A percentile compares a stretch with the other conserved stretches of the same genome.
Conservation (phyloP, 2,888 invertebrate genomes). For the Spilarctia lutea region DNA sequence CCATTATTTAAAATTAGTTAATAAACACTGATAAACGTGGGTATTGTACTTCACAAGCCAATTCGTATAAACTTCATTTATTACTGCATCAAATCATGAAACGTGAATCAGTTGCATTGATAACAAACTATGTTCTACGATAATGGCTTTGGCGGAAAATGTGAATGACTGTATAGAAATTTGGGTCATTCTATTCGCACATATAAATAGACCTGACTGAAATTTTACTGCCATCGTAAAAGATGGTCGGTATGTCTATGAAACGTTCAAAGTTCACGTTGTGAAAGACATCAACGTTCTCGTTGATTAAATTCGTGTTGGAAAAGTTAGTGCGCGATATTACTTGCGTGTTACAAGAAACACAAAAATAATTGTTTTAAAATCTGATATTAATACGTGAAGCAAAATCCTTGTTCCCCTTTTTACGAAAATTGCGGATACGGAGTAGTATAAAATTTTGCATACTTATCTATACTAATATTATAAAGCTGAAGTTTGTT, state of each 20-base stretch:
- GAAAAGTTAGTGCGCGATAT: not conserved
- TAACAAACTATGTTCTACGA: conserved; percentile 28
- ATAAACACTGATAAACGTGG: not conserved
- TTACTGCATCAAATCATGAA: not conserved
- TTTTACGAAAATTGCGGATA: too few species aligned
- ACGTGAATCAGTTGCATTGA: conserved; percentile 35
- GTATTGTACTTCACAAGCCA: not conserved
- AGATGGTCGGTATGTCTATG: conserved; percentile 9
- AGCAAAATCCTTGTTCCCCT: too few species aligned
- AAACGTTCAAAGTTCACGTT: conserved; percentile 14
- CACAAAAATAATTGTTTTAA: too few species aligned
- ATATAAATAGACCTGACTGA: conserved; percentile 20
- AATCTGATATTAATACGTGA: too few species aligned
- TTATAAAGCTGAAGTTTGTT: too few species aligned
- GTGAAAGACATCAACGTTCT: not conserved
- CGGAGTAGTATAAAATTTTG: too few species aligned
- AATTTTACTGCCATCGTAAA: conserved; percentile 14
- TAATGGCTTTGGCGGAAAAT: conserved; percentile 27
- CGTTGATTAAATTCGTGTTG: not conserved
- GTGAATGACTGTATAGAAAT: conserved; percentile 41
- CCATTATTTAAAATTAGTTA: not conserved
- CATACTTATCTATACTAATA: too few species aligned
- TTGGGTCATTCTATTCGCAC: conserved; percentile 27
- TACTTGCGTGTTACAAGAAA: not conserved
- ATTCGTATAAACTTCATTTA: not conserved